Evolutionary conservation across 2,113 vertebrate species (phyloP), one percentile per base, ranked within the genome.

Genomic region (Oncorhynchus mykiss): DNA sequence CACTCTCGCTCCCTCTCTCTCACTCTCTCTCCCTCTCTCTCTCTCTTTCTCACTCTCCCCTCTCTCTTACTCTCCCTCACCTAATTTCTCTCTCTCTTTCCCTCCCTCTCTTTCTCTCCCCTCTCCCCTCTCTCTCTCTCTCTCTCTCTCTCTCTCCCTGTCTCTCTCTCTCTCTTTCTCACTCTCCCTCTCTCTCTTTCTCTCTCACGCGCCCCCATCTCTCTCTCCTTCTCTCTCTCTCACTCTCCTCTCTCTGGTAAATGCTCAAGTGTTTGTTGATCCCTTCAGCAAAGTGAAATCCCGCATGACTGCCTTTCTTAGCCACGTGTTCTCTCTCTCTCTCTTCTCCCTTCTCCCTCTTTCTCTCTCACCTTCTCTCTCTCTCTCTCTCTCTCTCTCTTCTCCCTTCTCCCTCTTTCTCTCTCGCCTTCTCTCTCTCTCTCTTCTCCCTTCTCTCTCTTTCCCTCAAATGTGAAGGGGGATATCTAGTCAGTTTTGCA

Each of bases 241-340:
- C 57, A 11, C 25, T 62, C 27, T 39, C 51, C 60, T 64, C 27
- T n/a, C 71, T 62, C 57, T 62, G 54, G 12, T 27, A 54, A 59
- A 72, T 59, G 49, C 51, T 39, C 34, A 8, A 59, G 49, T 51
- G 7, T 24, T 72, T 72, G 54, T 72, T 72, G 70, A 72, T 72
- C 70, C 70, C 25, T 59, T 51, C 70, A 59, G 70, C 70, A 18
- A 57, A 29, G 70, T 71, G 48, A 71, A 71, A n/a, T 57, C 51
- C 67, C 70, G 59, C 25, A n/a, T 54, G 70, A 72, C 34, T 72
- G 3, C 22, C 54, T 16, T 13, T 59, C 13, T 13, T 16, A 59
- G 54, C 5, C 54, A 59, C 54, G 2, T 59, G 7, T 20, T 62
- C 64, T 27, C 24, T 27, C 64, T 25, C 62, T 65, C 62, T 25